Conservation (phyloP, 2,113 vertebrate genomes). For the cattle (Bos taurus) region DNA sequence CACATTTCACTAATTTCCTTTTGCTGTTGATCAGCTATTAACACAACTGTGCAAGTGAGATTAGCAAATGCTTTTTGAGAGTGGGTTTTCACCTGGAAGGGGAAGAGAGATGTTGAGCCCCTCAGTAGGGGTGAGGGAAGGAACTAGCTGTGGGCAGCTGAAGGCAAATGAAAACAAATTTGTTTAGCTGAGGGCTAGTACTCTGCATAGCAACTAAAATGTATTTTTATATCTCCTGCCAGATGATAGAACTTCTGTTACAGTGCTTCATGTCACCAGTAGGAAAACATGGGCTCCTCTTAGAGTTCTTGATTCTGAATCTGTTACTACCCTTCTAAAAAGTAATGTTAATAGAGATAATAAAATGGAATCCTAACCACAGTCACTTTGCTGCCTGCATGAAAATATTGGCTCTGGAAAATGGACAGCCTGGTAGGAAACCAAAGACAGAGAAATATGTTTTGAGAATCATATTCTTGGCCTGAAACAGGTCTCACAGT, state of each 20-base stretch:
- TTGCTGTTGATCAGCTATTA: background rate
- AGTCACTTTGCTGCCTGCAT: background rate
- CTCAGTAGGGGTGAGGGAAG: background rate
- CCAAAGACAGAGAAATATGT: slow-evolving; percentile 35
- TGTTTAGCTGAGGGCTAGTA: background rate
- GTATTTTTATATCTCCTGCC: background rate
- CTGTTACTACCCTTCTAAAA: background rate
- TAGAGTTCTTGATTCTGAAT: slow-evolving; percentile 31
- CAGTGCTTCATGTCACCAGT: background rate
- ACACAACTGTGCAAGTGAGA: background rate
- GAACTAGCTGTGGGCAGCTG: background rate
- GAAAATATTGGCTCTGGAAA: slow-evolving; percentile 50
- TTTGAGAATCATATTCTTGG: slow-evolving; percentile 49
- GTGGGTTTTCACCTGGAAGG: background rate
- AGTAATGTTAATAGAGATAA: slow-evolving; percentile 13
- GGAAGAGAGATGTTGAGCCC: background rate
- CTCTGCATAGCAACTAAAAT: background rate
- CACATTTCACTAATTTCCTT: background rate
- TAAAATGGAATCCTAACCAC: background rate
- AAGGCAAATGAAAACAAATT: background rate
- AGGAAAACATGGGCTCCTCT: background rate
- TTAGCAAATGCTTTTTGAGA: background rate
- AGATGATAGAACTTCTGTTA: background rate
- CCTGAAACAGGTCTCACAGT: background rate
- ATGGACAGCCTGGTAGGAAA: background rate